Percentiles rank a stretch among this genome's conserved stretches.
Evolutionary conservation across 2,797 vertebrate species (phyloP).

Genomic region (Chelmon rostratus): DNA sequence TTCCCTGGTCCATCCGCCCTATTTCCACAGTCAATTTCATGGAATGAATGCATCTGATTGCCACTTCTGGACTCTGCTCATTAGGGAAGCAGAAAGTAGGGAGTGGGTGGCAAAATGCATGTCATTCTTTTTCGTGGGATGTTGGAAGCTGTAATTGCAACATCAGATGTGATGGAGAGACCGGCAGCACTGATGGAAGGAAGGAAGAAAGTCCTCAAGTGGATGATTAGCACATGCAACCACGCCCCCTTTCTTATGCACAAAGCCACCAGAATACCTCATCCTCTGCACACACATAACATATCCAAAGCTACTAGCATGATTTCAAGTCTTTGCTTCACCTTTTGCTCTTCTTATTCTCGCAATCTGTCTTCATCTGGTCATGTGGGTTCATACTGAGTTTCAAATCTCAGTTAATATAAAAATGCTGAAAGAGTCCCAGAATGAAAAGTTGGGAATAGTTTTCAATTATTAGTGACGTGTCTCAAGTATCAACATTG

Average conservation of each 20-base stretch:
- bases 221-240: constrained; percentile 44
- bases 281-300: not conserved
- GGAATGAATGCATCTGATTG: constrained; percentile 74
- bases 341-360: not conserved
- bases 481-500: not conserved
- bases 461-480: not conserved
- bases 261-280: constrained; percentile 11
- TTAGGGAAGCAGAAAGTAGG: constrained; percentile 55
- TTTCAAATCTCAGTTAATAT: not conserved
- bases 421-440: not conserved
- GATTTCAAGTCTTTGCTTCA: not conserved
- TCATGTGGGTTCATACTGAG: not conserved
- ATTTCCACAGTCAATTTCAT: constrained; percentile 62
- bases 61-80: constrained; percentile 68
- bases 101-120: constrained; percentile 46
- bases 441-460: not conserved
- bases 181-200: constrained; percentile 37
- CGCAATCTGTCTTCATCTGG: not conserved
- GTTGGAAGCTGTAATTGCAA: constrained; percentile 59
- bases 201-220: constrained; percentile 63
- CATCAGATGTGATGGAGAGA: constrained; percentile 46
- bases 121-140: not conserved
- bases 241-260: not conserved
- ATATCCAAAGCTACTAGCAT: not conserved
- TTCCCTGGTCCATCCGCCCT: constrained; percentile 38